Conservation (phyloP, 2,888 invertebrate species). For the Rhodophaea formosa region DNA sequence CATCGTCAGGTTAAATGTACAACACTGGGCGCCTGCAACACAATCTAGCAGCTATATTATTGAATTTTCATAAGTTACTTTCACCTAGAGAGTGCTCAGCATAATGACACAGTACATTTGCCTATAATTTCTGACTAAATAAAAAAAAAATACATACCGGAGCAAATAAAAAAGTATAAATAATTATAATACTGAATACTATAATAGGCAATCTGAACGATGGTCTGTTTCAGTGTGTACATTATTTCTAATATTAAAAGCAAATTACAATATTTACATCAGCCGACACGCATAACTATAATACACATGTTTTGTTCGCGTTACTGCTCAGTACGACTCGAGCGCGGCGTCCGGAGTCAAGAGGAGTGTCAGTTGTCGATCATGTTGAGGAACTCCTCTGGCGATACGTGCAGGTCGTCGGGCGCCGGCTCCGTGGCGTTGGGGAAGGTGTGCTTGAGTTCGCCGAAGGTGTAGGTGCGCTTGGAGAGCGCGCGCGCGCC, state of each 20-base stretch:
- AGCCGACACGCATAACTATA: conserved; percentile 59
- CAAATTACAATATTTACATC: conserved; percentile 79
- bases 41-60: not conserved
- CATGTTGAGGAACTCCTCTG: conserved; percentile 67
- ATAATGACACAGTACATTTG: not conserved
- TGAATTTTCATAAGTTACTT: not conserved
- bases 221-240: conserved; percentile 77
- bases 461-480: conserved; percentile 68
- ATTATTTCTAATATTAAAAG: conserved; percentile 70
- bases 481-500: conserved; percentile 35
- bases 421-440: conserved; percentile 49
- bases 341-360: conserved; percentile 30
- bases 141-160: not conserved
- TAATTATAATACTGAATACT: conserved; percentile 14
- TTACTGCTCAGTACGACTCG: conserved; percentile 27
- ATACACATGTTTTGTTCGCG: conserved; percentile 59
- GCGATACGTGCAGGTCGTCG: conserved; percentile 55
- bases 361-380: conserved; percentile 58
- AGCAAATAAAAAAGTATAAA: not conserved
- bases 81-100: not conserved
- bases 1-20: conserved; percentile 54
- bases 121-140: not conserved
- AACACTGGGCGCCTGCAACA: conserved; percentile 9
- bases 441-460: conserved; percentile 71
- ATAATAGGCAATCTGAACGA: conserved; percentile 50